A percentile compares a stretch with the other conserved stretches of the same genome.
These are phyloP conservation scores for Melangyna quadrimaculata DNA, from an alignment of 2,888 invertebrate genomes.

Conservation along the genomic window DNA sequence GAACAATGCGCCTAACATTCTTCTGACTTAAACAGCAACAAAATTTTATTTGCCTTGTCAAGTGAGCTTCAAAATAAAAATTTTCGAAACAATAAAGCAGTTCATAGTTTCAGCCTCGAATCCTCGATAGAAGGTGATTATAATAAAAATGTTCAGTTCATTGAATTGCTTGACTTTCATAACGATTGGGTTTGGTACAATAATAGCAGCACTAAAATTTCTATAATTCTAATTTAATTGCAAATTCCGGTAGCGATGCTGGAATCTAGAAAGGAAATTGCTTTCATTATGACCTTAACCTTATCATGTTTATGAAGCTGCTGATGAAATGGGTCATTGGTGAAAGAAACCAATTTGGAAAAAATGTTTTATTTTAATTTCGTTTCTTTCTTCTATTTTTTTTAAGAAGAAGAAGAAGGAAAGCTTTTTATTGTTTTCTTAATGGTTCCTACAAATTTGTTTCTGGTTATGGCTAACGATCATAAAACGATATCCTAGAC, in stretches of 20 bases:
- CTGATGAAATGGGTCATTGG: background rate
- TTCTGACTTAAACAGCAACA: background rate
- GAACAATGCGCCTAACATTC: background rate
- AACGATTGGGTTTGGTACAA: background rate
- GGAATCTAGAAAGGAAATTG: background rate
- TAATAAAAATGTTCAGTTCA: background rate
- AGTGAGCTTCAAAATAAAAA: background rate
- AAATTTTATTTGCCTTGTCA: background rate
- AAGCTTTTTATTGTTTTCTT: constrained; percentile 45
- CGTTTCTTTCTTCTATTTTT: background rate
- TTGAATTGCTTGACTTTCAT: background rate
- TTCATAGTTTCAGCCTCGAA: background rate
- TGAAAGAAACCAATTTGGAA: constrained; percentile 25
- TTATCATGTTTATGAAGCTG: constrained; percentile 5
- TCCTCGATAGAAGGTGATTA: background rate
- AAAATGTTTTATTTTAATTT: constrained; percentile 23
- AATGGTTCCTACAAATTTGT: constrained; percentile 51
- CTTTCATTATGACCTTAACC: constrained; percentile 10
- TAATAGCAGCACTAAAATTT: background rate
- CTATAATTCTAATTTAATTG: constrained; percentile 13
- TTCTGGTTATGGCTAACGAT: constrained; percentile 60
- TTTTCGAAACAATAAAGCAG: background rate
- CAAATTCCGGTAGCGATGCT: background rate
- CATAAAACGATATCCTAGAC: constrained; percentile 57
- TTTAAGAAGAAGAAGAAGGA: background rate